A percentile compares a stretch with the other conserved stretches of the same genome.
These are phyloP conservation scores for Prochilodus magdalenae DNA, from an alignment of 2,113 vertebrate genomes.

Conservation along the genomic window DNA sequence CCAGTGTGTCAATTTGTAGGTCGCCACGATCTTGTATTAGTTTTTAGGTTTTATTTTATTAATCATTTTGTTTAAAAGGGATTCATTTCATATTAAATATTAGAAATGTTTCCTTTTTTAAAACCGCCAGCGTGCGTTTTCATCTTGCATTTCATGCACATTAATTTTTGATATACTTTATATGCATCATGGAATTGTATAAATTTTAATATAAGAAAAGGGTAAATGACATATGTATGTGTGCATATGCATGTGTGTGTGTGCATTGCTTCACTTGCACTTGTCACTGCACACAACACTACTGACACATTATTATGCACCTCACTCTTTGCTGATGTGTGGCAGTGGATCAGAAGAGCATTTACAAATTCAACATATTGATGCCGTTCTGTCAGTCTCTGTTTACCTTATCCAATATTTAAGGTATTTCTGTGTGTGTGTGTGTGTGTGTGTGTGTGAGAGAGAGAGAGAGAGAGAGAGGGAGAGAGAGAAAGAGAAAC, in stretches of 20 bases:
- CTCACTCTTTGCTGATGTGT: neutral
- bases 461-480: no score
- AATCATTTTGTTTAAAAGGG: neutral
- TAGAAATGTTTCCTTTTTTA: neutral
- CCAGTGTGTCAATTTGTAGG: neutral
- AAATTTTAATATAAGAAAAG: no score
- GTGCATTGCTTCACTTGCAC: conserved; percentile 12
- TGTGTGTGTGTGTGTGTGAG: no score
- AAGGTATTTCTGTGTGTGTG: conserved; percentile 14
- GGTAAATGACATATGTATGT: neutral
- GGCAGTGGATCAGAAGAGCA: neutral
- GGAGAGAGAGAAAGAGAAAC: neutral
- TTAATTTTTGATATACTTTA: neutral
- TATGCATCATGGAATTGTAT: neutral
- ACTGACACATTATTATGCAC: neutral
- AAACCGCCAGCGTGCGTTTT: neutral
- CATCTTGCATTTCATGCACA: neutral
- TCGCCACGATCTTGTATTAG: neutral
- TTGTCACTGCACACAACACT: neutral
- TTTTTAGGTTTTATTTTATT: neutral
- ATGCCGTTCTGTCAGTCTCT: conserved; percentile 3
- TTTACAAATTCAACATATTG: neutral
- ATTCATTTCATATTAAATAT: neutral
- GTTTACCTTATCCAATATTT: conserved; percentile 13
- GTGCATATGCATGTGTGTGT: conserved; percentile 3